A percentile compares a stretch with the other conserved stretches of the same genome.
phyloP scores from a whole-genome alignment of 2,888 invertebrate species.

The Lasioglossum calceatum region DNA sequence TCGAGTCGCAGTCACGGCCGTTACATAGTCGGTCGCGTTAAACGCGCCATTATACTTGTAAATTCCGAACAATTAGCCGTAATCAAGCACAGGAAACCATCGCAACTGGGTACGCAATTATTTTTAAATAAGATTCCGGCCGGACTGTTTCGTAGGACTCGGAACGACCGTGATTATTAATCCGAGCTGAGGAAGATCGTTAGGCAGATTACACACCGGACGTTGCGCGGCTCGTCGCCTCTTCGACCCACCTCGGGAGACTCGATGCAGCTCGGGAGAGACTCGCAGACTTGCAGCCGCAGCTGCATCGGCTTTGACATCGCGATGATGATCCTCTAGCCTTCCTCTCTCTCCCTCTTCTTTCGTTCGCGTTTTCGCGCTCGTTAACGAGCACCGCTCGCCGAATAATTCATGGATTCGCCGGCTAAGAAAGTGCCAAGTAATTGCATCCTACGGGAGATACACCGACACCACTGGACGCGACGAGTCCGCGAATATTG shows the following conservation, averaged over 20 bases:
- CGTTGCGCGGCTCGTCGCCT: slow-evolving; percentile 70
- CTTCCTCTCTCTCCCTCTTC: neutral
- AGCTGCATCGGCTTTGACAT: slow-evolving; percentile 75
- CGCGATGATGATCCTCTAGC: slow-evolving; percentile 47
- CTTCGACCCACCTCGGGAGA: neutral
- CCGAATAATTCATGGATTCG: slow-evolving; percentile 71
- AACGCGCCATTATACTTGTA: slow-evolving; percentile 83
- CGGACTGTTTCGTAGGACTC: slow-evolving; percentile 75
- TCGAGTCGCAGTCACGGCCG: slow-evolving; percentile 70
- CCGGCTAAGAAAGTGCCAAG: slow-evolving; percentile 59
- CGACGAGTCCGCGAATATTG: slow-evolving; percentile 57
- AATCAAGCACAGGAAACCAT: slow-evolving; percentile 83
- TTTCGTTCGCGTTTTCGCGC: slow-evolving; percentile 59
- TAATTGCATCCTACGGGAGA: slow-evolving; percentile 65
- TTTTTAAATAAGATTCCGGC: slow-evolving; percentile 83
- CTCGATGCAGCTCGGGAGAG: neutral
- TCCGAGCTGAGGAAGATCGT: slow-evolving; percentile 76
- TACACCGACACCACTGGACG: slow-evolving; percentile 29
- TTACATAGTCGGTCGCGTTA: slow-evolving; percentile 81
- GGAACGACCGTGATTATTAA: slow-evolving; percentile 81
- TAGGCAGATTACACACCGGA: slow-evolving; percentile 78
- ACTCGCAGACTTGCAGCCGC: slow-evolving; percentile 10
- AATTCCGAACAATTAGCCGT: slow-evolving; percentile 84
- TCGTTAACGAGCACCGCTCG: slow-evolving; percentile 63
- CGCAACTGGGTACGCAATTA: slow-evolving; percentile 81